Base-by-base conservation (phyloP, 2,113 vertebrate genomes). In the Uropsilus gracilis region DNA sequence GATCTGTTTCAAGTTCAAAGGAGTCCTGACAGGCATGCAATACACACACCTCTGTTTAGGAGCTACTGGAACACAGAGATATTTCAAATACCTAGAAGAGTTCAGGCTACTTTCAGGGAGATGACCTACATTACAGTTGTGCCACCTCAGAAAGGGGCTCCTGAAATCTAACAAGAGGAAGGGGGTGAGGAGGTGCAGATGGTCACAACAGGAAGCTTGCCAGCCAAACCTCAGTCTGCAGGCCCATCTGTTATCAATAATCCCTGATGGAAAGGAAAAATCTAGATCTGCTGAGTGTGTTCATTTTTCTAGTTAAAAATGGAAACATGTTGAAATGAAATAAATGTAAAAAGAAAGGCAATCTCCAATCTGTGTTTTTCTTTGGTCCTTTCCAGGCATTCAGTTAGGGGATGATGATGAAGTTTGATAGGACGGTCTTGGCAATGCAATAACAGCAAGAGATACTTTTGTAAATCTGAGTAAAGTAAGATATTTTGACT, bases 191-290 rank as follows among this genome's bases (percentile, higher is more conserved):
- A 69, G 26, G 69, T 34, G 75, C 9, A 63, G 34, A 71, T 0
- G 2, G 82, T 61, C 32, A 72, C 32, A 48, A 32, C 0, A 46
- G 42, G 42, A 6, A 4, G 16, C 28, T 90, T 95, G 28, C 13
- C 84, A 96, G 84, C 68, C 44, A 97, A 48, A 63, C 0, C 8
- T 73, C 76, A 0, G 3, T 44, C 48, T 92, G 88, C 39, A 46
- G 50, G 73, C 32, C 37, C 1, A 86, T 86, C 46, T 78, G 0
- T 84, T 92, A 80, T 69, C 69, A 96, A 34, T 92, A 93, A 96
- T 80, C 39, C 30, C 73, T 10, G 10, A 87, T 30, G 32, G 55
- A 55, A 97, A 14, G 42, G 34, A 55, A 57, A 94, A 93, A 76
- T n/a, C 77, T 12, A 86, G 20, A 64, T 59, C 75, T 22, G 26